Base-by-base conservation (phyloP, 2,113 vertebrate species). In the Lycocorax pyrrhopterus region DNA sequence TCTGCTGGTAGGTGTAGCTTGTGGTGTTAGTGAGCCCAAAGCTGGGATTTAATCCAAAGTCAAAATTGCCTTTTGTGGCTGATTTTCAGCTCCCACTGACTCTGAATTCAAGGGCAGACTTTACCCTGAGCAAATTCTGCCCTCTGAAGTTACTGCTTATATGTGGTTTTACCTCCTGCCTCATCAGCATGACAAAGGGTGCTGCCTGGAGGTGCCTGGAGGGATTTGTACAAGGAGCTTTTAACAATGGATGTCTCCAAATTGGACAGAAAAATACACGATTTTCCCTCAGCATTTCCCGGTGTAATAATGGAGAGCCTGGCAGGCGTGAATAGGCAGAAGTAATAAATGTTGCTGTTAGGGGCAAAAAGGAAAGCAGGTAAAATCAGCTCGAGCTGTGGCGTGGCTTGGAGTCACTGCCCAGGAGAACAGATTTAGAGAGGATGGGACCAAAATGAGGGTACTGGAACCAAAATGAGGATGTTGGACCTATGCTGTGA, bases 141-240 rank as follows among this genome's bases (percentile, higher is more conserved):
- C 76, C 71, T 87, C 74, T 76, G 87, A 87, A 91, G 67, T 90
- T 68, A 2, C 53, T 73, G 74, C 73, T 84, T 53, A 5, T 52
- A 5, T 18, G 37, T 73, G 84, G 44, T 89, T 95, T 94, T 82
- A 53, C 66, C 73, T 71, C 4, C 49, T 91, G 58, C 87, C 67
- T 95, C 67, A 25, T 91, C 78, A 95, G 69, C 84, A 21, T 73
- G 69, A 56, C 49, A 79, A 84, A 66, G 0, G 17, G 12, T 14
- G 41, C 78, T 93, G 83, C 93, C 87, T 30, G 63, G 64, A 94
- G 92, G 90, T 77, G 33, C 59, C 86, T 72, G 73, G 46, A 91
- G 75, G 93, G 89, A 18, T 79, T 85, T 85, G 51, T 43, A 37
- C 37, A 18, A 63, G 67, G 30, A 69, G 71, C 77, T 90, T 71